Base-by-base conservation (phyloP, 2,888 invertebrate genomes). In the Drosophila rubida region DNA sequence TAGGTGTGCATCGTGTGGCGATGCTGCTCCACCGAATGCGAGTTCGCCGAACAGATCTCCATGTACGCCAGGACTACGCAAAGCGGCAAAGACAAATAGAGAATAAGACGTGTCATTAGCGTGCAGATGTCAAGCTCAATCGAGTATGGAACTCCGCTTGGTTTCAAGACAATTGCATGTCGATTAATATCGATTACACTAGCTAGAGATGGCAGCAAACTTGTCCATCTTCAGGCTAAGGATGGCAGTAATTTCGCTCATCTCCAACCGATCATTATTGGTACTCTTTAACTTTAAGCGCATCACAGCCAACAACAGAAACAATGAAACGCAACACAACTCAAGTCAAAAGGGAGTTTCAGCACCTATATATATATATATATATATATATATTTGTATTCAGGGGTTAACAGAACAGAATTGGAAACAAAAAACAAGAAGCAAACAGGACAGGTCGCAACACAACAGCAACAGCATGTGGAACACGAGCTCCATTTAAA, bases 31-130 rank as follows among this genome's bases (percentile, higher is more conserved):
- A 94, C 94, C 44, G 94, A 94, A 59, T 94, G 95, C 69, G 95
- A 57, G 19, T 58, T 94, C 74, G 94, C 96, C 78, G 96, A 96
- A 93, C 97, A 97, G 95, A 97, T 97, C 93, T 98, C 97, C 97
- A 98, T 97, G 92, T 98, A 98, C 74, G 97, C 97, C 96, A 97
- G 96, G 89, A 98, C 97, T 97, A 94, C 65, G 39, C 25, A 25
- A 9, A n/a, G 41, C 11, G 44, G 11, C 3, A 19, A n/a, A 2
- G 3, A 27, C 13, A n/a, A n/a, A n/a, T n/a, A 16, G 22, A 48
- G 22, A 13, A 13, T 13, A 32, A 35, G 2, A 42, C 54, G 16
- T 5, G 6, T 8, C 16, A 13, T 57, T 64, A 48, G 27, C 51
- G 23, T 65, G 41, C 58, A 65, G 4, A 41, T 64, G 45, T 13